Base-by-base conservation (phyloP, 2,888 invertebrate genomes). In the Opisthograptis luteolata region DNA sequence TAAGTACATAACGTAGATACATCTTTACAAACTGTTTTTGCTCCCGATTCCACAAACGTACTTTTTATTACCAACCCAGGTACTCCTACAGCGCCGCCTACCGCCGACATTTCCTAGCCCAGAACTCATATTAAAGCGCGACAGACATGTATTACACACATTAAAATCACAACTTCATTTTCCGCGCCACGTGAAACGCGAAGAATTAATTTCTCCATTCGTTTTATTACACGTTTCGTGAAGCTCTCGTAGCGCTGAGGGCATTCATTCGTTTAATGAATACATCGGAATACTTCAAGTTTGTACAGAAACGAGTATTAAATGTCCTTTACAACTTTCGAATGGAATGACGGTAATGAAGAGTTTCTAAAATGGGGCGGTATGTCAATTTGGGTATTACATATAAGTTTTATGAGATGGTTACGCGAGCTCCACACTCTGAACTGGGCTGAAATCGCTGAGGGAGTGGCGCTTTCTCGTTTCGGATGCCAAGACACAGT, bases 141-240 rank as follows among this genome's bases (percentile, higher is more conserved):
- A 7, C 30, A 30, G 3, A n/a, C n/a, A 12, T 30, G 30, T 30
- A 30, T 14, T 14, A 14, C 30, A 25, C 12, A 12, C 24, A 22
- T 25, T 36, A 31, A 30, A 15, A 45, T 24, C 28, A 5, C 3
- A 13, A n/a, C 14, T 20, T 46, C 19, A 40, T 46, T 40, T 34
- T 10, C 34, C 46, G 39, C 39, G 5, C 4, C 14, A 10, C 10
- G 8, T 12, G 40, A 14, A 10, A 46, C 32, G n/a, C 24, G 17
- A 6, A 6, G 13, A 28, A 35, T 47, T 34, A 34, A 40, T 27
- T 37, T 17, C n/a, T 5, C 20, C 41, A 49, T 54, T 55, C 28
- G 46, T 43, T 49, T 49, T 46, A 59, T 31, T 35, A 53, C 47
- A 19, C 43, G 39, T 35, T 43, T 40, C 40, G 30, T 36, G 45